Evolutionary conservation across 2,113 vertebrate genomes (phyloP).

Genomic region (Chionomys nivalis): DNA sequence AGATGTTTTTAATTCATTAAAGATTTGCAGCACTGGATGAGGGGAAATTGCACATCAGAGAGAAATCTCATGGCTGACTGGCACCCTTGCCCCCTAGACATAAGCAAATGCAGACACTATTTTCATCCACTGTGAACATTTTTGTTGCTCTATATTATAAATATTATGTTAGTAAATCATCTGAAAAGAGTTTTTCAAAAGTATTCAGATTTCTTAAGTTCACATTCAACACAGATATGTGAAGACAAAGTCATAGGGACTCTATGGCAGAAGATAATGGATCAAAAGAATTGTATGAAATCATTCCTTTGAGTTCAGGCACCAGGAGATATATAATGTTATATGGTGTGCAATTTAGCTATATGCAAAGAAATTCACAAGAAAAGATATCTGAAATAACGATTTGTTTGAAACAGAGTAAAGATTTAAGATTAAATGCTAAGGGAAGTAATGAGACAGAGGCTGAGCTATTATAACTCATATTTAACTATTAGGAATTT

Average conservation of each 20-base stretch:
- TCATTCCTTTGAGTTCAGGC: background rate
- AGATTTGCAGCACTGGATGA: background rate
- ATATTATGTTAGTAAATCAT: background rate
- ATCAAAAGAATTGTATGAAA: background rate
- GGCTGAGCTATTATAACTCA: background rate
- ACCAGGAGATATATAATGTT: background rate
- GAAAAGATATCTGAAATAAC: background rate
- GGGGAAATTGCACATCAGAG: slow-evolving; percentile 14
- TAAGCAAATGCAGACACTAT: background rate
- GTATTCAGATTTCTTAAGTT: background rate
- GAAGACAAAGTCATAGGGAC: background rate
- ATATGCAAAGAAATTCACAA: background rate
- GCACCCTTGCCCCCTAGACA: background rate
- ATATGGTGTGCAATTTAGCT: background rate
- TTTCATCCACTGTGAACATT: background rate
- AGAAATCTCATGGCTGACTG: background rate
- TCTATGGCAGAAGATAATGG: background rate
- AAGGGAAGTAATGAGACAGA: background rate
- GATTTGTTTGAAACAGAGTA: background rate
- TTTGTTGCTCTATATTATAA: background rate
- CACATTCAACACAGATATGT: background rate
- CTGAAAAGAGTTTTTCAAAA: background rate
- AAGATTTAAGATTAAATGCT: background rate
- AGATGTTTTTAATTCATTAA: slow-evolving; percentile 38
- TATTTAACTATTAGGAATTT: background rate